phyloP scores from a whole-genome alignment of 2,888 invertebrate genomes.

The Metallyticus violacea region DNA sequence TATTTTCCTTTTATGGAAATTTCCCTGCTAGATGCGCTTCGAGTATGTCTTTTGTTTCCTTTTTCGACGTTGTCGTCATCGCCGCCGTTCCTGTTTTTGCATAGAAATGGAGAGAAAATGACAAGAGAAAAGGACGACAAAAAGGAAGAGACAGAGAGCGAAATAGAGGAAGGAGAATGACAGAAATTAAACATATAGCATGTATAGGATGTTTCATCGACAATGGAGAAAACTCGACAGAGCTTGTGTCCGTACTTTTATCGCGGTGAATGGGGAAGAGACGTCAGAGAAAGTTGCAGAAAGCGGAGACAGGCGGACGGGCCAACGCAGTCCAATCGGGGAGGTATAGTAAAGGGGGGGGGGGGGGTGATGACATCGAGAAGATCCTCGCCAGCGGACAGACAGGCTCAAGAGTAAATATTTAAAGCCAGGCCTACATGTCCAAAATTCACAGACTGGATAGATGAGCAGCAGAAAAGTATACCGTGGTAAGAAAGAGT shows the following conservation, averaged over 20 bases:
- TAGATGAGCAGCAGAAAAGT: not conserved
- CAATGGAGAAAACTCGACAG: not conserved
- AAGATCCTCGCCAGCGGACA: not conserved
- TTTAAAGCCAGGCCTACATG: not conserved
- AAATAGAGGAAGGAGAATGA: not conserved
- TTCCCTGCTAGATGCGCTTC: slow-evolving; percentile 21
- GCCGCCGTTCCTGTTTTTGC: slow-evolving; percentile 21
- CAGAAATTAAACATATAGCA: not conserved
- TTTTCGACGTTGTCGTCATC: slow-evolving; percentile 18
- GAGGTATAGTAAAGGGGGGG: too few relatives aligned
- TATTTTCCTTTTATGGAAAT: slow-evolving; percentile 25
- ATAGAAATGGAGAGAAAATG: slow-evolving; percentile 21
- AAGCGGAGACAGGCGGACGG: not conserved
- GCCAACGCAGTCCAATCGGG: not conserved
- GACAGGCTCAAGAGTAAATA: not conserved
- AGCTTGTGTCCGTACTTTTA: not conserved
- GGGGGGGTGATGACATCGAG: not conserved
- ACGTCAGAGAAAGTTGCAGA: not conserved
- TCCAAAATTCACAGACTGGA: not conserved
- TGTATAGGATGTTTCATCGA: slow-evolving; percentile 6
- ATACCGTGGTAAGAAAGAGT: too few relatives aligned
- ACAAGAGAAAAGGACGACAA: not conserved
- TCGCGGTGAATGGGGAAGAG: not conserved
- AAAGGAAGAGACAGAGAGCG: slow-evolving; percentile 6
- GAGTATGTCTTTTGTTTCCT: slow-evolving; percentile 21